Percentiles rank a stretch among this genome's conserved stretches.
Conservation (phyloP, 2,888 invertebrate species). For the Helicoverpa assulta region DNA sequence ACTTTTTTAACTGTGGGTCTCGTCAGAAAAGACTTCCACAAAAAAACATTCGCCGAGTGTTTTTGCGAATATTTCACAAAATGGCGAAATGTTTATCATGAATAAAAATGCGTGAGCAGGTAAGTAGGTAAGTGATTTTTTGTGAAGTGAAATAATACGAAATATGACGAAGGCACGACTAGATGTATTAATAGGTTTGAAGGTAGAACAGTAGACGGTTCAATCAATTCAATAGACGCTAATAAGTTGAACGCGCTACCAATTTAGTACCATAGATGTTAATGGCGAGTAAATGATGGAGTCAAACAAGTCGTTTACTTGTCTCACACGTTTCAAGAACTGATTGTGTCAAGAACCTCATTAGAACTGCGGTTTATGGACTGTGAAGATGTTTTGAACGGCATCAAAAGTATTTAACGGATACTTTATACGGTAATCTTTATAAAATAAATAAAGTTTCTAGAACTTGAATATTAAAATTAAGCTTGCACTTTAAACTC, state of each 20-base stretch:
- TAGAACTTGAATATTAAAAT: background rate
- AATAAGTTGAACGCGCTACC: conserved; percentile 58
- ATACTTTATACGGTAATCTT: background rate
- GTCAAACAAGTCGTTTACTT: conserved; percentile 39
- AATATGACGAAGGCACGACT: conserved; percentile 10
- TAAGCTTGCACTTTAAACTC: background rate
- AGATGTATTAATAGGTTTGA: conserved; percentile 36
- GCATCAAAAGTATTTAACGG: background rate
- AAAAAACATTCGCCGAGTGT: conserved; percentile 14
- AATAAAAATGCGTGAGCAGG: conserved; percentile 13
- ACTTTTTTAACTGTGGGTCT: conserved; percentile 32
- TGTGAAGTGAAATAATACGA: conserved; percentile 3
- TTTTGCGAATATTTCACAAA: conserved; percentile 20
- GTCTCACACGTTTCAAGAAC: conserved; percentile 15
- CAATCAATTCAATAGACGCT: conserved; percentile 47
- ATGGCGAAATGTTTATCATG: conserved; percentile 26
- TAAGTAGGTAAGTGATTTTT: background rate
- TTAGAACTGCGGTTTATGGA: conserved; percentile 23
- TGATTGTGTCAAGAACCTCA: conserved; percentile 22
- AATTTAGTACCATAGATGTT: conserved; percentile 44
- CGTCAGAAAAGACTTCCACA: conserved; percentile 14
- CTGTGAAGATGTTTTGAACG: conserved; percentile 13
- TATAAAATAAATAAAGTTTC: background rate
- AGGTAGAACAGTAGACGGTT: conserved; percentile 37
- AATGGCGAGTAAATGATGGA: conserved; percentile 35